Conservation (phyloP, 1,140 invertebrate species). For the Tyrophagus putrescentiae region DNA sequence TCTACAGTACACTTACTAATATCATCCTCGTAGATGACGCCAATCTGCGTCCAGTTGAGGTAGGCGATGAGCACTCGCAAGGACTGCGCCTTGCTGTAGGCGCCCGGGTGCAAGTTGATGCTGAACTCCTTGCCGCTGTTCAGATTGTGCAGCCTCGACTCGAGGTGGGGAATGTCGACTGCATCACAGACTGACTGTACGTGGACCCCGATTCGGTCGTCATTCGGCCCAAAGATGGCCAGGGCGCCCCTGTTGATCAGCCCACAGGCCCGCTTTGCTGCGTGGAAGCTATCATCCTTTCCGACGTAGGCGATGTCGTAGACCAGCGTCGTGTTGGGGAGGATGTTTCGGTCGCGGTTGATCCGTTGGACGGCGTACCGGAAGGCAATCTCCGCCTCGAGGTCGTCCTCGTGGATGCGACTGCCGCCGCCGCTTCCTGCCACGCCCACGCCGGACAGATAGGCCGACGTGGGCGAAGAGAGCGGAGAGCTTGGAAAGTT, state of each 20-base stretch:
- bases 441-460: neutral
- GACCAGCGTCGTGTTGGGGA: conserved; percentile 68
- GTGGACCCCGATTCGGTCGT: conserved; percentile 60
- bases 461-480: neutral
- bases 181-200: conserved; percentile 78
- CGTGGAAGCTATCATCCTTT: conserved; percentile 67
- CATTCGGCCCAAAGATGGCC: conserved; percentile 73
- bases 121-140: conserved; percentile 53
- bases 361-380: conserved; percentile 82
- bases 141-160: conserved; percentile 42
- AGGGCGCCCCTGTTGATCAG: conserved; percentile 69
- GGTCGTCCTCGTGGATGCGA: conserved; percentile 50
- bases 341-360: conserved; percentile 61
- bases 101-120: conserved; percentile 73
- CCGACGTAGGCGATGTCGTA: conserved; percentile 73
- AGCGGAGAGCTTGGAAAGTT: neutral
- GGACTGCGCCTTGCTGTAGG: conserved; percentile 62
- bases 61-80: conserved; percentile 72
- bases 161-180: conserved; percentile 69
- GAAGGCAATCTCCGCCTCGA: conserved; percentile 67
- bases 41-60: conserved; percentile 81
- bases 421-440: neutral
- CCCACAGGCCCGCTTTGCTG: conserved; percentile 76
- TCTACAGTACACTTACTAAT: conserved; percentile 44
- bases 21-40: conserved; percentile 80